These are phyloP conservation scores for Agrochola lychnidis DNA, from an alignment of 2,888 invertebrate genomes.

Conservation along the genomic window DNA sequence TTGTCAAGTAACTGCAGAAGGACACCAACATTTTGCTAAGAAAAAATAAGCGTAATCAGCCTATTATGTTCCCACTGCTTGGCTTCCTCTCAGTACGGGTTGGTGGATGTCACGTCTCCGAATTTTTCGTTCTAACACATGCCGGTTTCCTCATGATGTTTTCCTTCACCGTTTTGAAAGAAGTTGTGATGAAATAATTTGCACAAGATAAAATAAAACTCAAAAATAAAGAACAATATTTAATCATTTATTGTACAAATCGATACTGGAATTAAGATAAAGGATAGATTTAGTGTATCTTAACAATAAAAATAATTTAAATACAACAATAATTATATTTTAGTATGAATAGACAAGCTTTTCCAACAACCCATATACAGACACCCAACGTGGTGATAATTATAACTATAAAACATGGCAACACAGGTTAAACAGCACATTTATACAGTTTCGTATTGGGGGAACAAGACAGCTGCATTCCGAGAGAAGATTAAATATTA, in stretches of 20 bases:
- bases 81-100: not conserved
- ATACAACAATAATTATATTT: conserved; percentile 76
- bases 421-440: conserved; percentile 67
- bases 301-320: conserved; percentile 83
- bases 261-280: conserved; percentile 87
- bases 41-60: not conserved
- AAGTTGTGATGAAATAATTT: not conserved
- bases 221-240: conserved; percentile 81
- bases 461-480: conserved; percentile 40
- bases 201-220: conserved; percentile 61
- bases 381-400: conserved; percentile 80
- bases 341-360: conserved; percentile 80
- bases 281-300: conserved; percentile 83
- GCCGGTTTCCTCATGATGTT: not conserved
- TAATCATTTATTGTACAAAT: conserved; percentile 88
- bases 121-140: not conserved
- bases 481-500: not conserved
- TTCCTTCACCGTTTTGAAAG: not conserved
- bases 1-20: too few relatives aligned
- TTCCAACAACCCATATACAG: conserved; percentile 87
- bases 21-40: too few relatives aligned
- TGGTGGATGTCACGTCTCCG: not conserved
- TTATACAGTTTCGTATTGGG: conserved; percentile 48
- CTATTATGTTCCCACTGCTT: not conserved
- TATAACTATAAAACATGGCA: conserved; percentile 72